These are phyloP conservation scores for Melanostoma mellinum DNA, from an alignment of 2,888 invertebrate species.

Conservation along the genomic window DNA sequence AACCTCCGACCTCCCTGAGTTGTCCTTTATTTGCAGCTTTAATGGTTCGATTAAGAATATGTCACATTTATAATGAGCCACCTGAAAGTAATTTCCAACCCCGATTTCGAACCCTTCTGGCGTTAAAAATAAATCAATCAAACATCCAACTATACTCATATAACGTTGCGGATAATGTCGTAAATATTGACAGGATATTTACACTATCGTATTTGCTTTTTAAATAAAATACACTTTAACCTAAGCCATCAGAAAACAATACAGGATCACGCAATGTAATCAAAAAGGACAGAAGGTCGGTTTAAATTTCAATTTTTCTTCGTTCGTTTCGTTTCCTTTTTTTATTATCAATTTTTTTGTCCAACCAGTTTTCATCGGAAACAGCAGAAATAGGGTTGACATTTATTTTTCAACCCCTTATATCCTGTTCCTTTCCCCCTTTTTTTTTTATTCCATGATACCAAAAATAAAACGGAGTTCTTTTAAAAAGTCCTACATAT, in stretches of 20 bases:
- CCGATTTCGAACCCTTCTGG: too few species aligned
- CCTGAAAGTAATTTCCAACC: too few species aligned
- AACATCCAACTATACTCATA: not conserved
- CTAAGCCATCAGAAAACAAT: slow-evolving; percentile 28
- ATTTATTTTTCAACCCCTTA: slow-evolving; percentile 54
- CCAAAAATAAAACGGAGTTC: slow-evolving; percentile 6
- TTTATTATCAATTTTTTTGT: not conserved
- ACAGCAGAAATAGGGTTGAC: slow-evolving; percentile 53
- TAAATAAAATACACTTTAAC: slow-evolving; percentile 37
- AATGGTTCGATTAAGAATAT: not conserved
- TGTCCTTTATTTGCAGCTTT: too few species aligned
- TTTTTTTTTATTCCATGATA: not conserved
- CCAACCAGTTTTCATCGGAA: not conserved
- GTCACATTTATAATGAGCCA: not conserved
- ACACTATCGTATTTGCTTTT: slow-evolving; percentile 42
- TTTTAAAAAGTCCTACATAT: slow-evolving; percentile 5
- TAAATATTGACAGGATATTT: slow-evolving; percentile 61
- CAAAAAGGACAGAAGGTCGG: slow-evolving; percentile 31
- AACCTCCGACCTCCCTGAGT: too few species aligned
- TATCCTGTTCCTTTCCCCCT: slow-evolving; percentile 43
- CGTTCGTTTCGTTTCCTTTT: too few species aligned
- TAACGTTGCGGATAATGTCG: slow-evolving; percentile 29
- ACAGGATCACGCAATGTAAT: slow-evolving; percentile 32
- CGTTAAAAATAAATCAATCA: slow-evolving; percentile 14
- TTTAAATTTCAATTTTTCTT: slow-evolving; percentile 24